phyloP scores from a whole-genome alignment of 2,888 invertebrate species.

The Litoditis marina region DNA sequence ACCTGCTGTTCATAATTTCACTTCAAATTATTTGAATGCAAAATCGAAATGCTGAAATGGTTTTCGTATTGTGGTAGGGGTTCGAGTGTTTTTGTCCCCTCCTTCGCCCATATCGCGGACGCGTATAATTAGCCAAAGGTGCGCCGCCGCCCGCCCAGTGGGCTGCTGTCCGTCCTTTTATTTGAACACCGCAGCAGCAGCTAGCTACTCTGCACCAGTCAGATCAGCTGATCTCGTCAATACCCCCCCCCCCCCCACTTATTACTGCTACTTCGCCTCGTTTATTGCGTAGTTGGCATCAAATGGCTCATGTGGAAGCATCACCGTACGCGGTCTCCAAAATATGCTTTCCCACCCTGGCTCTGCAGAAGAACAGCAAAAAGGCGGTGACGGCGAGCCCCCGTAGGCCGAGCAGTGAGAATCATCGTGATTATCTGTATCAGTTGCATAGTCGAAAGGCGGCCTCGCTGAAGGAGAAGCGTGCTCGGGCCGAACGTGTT shows the following conservation, averaged over 20 bases:
- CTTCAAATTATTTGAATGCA: too few relatives aligned
- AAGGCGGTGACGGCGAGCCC: neutral
- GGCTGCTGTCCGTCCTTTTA: slow-evolving; percentile 9
- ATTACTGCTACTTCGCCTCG: neutral
- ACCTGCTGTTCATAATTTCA: too few relatives aligned
- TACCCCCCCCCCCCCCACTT: slow-evolving; percentile 1
- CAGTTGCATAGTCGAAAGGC: slow-evolving; percentile 42
- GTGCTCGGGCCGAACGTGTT: slow-evolving; percentile 15
- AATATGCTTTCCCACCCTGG: slow-evolving; percentile 43
- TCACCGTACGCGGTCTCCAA: slow-evolving; percentile 30
- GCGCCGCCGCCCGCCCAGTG: slow-evolving; percentile 5
- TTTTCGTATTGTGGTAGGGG: too few relatives aligned
- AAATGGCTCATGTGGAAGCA: slow-evolving; percentile 23
- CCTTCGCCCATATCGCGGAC: neutral
- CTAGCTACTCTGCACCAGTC: too few relatives aligned
- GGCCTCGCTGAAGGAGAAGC: slow-evolving; percentile 36
- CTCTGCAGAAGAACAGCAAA: slow-evolving; percentile 27
- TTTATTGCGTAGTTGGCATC: too few relatives aligned
- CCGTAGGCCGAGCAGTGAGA: slow-evolving; percentile 24
- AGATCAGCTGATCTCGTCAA: slow-evolving; percentile 14
- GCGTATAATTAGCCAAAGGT: slow-evolving; percentile 17
- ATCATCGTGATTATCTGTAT: slow-evolving; percentile 45
- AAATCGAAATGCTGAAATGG: too few relatives aligned
- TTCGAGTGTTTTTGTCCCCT: slow-evolving; percentile 12
- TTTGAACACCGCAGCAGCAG: neutral